Percentiles rank a stretch among this genome's conserved stretches.
Conservation (phyloP, 2,797 vertebrate species). For the Neosilurus hyrtlii region DNA sequence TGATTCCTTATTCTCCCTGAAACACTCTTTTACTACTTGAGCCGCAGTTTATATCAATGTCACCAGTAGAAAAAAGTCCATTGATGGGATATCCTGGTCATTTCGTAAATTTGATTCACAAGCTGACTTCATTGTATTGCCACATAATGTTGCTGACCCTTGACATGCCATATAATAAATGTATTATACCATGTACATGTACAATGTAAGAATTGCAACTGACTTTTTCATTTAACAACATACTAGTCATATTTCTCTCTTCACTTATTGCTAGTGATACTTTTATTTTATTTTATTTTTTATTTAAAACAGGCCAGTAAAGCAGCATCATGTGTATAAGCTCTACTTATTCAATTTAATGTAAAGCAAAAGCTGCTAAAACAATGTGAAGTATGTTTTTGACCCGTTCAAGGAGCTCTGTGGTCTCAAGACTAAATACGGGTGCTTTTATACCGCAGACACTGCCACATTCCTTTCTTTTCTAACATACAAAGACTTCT, state of each 20-base stretch:
- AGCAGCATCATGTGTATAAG: neutral
- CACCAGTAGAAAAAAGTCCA: no score
- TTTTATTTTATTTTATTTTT: neutral
- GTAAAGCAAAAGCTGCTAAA: neutral
- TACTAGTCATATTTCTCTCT: neutral
- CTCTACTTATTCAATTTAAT: neutral
- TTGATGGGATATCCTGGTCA: no score
- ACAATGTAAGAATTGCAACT: no score
- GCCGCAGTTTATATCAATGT: no score
- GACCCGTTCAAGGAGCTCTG: neutral
- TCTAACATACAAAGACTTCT: constrained; percentile 9
- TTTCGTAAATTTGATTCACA: no score
- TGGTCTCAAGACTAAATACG: neutral
- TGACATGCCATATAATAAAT: no score
- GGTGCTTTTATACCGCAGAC: neutral
- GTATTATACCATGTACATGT: no score
- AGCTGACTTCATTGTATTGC: no score
- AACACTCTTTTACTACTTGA: no score
- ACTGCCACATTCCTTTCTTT: constrained; percentile 21
- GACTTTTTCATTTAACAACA: neutral
- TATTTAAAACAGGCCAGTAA: neutral
- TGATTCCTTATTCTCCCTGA: no score
- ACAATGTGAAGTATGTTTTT: neutral
- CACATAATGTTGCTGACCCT: no score
- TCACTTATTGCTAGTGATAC: neutral